These are phyloP conservation scores for Sialia sialis DNA, from an alignment of 2,113 vertebrate genomes.

Conservation along the genomic window DNA sequence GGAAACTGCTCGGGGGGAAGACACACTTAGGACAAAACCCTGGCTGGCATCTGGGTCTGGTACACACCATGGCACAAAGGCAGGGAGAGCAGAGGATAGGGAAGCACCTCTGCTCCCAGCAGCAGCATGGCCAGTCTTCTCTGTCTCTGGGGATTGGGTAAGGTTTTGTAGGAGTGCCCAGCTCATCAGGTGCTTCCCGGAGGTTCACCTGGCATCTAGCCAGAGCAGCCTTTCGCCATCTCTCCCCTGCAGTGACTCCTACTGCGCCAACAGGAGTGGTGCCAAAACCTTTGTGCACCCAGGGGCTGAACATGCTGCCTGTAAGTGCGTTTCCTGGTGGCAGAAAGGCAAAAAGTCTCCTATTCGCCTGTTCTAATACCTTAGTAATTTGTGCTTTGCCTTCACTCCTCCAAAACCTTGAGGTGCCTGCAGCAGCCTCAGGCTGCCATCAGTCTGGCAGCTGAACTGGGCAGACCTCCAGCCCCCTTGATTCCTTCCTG, in stretches of 20 bases:
- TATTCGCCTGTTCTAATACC: rapidly evolving
- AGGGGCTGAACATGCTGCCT: rapidly evolving
- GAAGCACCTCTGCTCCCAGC: neutral
- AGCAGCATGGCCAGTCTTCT: neutral
- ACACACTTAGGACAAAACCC: neutral
- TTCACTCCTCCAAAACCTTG: neutral
- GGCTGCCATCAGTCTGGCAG: neutral
- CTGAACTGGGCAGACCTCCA: neutral
- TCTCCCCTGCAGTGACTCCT: neutral
- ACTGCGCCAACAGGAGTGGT: rapidly evolving
- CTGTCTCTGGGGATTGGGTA: neutral
- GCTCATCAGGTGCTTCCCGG: neutral
- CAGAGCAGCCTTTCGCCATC: neutral
- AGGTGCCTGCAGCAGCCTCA: neutral
- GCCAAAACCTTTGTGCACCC: neutral
- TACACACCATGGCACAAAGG: neutral
- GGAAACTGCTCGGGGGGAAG: neutral
- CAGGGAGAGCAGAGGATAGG: neutral
- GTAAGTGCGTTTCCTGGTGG: neutral
- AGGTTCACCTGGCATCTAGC: neutral
- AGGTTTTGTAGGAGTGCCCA: neutral
- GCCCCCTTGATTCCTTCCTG: neutral
- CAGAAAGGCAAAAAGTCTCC: neutral
- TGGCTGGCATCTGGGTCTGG: rapidly evolving
- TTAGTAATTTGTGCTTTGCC: neutral